Percentiles rank a stretch among this genome's conserved stretches.
Conservation (phyloP, 2,888 invertebrate species). For the Drosophila heteroneura region DNA sequence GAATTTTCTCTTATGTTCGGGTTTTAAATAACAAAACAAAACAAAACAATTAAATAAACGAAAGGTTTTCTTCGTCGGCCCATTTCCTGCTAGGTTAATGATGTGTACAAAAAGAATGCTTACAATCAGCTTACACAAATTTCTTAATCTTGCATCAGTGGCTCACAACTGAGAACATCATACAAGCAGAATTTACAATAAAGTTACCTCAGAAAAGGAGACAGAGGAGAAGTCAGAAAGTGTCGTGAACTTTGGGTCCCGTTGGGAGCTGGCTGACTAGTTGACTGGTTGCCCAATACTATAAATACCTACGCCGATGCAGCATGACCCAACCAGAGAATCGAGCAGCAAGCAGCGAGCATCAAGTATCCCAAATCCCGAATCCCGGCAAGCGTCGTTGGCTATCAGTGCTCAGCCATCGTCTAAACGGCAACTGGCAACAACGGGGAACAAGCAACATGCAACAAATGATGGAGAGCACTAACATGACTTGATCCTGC, state of each 20-base stretch:
- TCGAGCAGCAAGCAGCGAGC: not conserved
- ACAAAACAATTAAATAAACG: slow-evolving; percentile 61
- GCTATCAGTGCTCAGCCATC: slow-evolving; percentile 75
- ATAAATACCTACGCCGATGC: slow-evolving; percentile 24
- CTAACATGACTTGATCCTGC: slow-evolving; percentile 68
- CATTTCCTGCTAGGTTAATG: slow-evolving; percentile 63
- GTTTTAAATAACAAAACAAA: not conserved
- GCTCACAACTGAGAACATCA: slow-evolving; percentile 54
- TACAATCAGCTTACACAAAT: slow-evolving; percentile 70
- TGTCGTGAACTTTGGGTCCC: slow-evolving; percentile 73
- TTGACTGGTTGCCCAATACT: slow-evolving; percentile 33
- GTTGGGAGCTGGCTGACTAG: slow-evolving; percentile 39
- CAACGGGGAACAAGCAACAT: slow-evolving; percentile 41
- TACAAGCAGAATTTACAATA: slow-evolving; percentile 66
- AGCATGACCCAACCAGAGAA: slow-evolving; percentile 42
- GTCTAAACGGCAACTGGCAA: slow-evolving; percentile 55
- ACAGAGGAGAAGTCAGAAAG: slow-evolving; percentile 23
- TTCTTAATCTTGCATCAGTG: slow-evolving; percentile 71
- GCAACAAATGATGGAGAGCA: slow-evolving; percentile 67
- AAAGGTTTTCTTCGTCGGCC: slow-evolving; percentile 36
- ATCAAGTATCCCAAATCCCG: slow-evolving; percentile 4
- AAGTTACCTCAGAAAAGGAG: slow-evolving; percentile 1
- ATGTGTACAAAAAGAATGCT: slow-evolving; percentile 64
- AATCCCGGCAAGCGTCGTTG: slow-evolving; percentile 58
- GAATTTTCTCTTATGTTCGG: slow-evolving; percentile 2